Conservation (phyloP, 2,113 vertebrate species). For the Pogonocichla stellata region DNA sequence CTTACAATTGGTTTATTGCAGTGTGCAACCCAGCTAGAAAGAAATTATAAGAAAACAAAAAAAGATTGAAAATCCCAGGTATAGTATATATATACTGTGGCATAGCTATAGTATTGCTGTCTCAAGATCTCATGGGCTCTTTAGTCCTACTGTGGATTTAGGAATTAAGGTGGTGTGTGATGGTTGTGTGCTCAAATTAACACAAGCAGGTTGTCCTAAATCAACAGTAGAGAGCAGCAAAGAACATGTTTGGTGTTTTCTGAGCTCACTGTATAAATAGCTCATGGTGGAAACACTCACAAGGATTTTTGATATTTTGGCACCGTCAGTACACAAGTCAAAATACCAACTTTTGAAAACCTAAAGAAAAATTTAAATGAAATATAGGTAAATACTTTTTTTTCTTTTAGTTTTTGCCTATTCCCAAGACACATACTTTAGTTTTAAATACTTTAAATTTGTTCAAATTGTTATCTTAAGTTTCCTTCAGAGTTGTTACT, state of each 20-base stretch:
- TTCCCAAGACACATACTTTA: neutral
- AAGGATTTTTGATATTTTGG: neutral
- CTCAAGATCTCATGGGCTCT: neutral
- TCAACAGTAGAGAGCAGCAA: conserved; percentile 27
- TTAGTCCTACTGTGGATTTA: neutral
- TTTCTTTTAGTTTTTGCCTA: neutral
- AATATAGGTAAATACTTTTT: neutral
- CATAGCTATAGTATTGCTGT: neutral
- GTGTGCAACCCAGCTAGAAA: neutral
- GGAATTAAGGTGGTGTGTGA: neutral
- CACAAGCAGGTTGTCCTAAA: neutral
- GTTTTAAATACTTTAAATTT: neutral
- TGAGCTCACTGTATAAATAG: neutral
- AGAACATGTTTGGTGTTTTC: neutral
- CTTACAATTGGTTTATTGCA: neutral
- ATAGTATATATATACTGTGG: neutral
- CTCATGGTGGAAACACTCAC: neutral
- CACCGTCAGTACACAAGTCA: neutral
- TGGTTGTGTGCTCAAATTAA: neutral
- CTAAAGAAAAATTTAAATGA: neutral
- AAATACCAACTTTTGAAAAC: neutral
- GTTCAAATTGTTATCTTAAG: neutral
- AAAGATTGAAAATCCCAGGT: neutral
- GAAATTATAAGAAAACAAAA: neutral
- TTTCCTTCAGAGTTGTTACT: neutral